A percentile compares a stretch with the other conserved stretches of the same genome.
phyloP scores from a whole-genome alignment of 2,113 vertebrate genomes.

The Hippocampus comes region DNA sequence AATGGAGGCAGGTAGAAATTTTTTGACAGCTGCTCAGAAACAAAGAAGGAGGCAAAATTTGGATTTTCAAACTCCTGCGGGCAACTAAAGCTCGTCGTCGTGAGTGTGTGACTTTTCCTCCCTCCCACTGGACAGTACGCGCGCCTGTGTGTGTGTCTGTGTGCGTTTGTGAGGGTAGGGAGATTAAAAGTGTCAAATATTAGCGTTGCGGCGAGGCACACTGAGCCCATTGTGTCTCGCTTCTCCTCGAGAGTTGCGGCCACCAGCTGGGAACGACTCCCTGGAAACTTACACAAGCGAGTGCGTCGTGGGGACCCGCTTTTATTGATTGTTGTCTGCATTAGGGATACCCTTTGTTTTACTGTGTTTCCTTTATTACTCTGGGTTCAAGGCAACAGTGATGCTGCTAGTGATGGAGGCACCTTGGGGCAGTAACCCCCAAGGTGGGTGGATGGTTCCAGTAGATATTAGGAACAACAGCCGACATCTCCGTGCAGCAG shows the following conservation, averaged over 20 bases:
- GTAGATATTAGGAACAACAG: too few relatives aligned
- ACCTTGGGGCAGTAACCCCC: too few relatives aligned
- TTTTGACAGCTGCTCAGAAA: constrained; percentile 80
- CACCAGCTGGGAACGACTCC: constrained; percentile 26
- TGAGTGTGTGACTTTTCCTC: not conserved
- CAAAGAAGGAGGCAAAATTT: constrained; percentile 76
- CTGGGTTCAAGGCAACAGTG: too few relatives aligned
- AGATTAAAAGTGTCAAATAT: constrained; percentile 2
- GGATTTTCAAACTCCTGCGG: constrained; percentile 13
- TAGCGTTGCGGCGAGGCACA: constrained; percentile 8
- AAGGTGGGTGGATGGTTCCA: too few relatives aligned
- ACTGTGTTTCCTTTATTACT: not conserved
- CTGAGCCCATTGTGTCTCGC: constrained; percentile 18
- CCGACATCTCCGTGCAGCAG: too few relatives aligned
- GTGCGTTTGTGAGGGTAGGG: not conserved
- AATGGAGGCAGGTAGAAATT: constrained; percentile 76
- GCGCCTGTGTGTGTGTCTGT: not conserved
- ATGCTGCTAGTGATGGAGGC: too few relatives aligned
- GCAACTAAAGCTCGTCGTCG: constrained; percentile 14
- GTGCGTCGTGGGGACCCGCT: not conserved
- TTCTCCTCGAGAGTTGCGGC: constrained; percentile 19
- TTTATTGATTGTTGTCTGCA: not conserved
- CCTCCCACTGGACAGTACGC: not conserved
- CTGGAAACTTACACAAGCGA: constrained; percentile 28
- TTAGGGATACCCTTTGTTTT: not conserved